phyloP scores from a whole-genome alignment of 2,113 vertebrate genomes.

The Athene noctua region DNA sequence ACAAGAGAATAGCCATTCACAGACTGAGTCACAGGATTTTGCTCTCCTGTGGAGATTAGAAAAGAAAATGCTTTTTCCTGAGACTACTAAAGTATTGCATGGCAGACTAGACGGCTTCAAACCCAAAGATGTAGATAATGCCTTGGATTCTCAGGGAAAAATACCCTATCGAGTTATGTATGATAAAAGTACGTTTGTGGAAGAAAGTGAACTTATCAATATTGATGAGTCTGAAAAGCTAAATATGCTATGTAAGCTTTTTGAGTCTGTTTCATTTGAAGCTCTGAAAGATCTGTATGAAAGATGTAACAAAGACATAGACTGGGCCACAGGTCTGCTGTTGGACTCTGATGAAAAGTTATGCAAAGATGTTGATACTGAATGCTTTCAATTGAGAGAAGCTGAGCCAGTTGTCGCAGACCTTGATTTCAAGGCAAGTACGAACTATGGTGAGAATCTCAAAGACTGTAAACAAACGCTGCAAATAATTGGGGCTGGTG shows the following conservation, averaged over 20 bases:
- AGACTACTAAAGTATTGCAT: conserved; percentile 69
- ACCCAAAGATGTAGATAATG: conserved; percentile 64
- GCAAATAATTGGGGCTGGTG: neutral
- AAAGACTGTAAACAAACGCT: neutral
- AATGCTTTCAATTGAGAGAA: conserved; percentile 21
- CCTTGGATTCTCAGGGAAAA: conserved; percentile 61
- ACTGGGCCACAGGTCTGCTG: conserved; percentile 92
- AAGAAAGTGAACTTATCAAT: conserved; percentile 82
- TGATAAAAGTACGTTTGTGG: conserved; percentile 91
- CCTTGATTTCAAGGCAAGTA: conserved; percentile 47
- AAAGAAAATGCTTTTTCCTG: conserved; percentile 66
- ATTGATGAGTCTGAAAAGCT: conserved; percentile 80
- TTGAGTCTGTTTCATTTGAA: conserved; percentile 87
- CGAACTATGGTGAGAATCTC: neutral
- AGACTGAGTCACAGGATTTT: conserved; percentile 91
- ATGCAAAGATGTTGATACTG: conserved; percentile 73
- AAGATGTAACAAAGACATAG: conserved; percentile 92
- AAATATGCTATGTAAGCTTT: conserved; percentile 85
- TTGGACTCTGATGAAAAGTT: conserved; percentile 91
- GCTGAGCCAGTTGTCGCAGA: conserved; percentile 12
- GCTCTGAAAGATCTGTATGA: conserved; percentile 93
- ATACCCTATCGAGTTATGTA: conserved; percentile 85
- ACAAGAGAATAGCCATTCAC: conserved; percentile 64
- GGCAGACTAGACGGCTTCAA: conserved; percentile 79
- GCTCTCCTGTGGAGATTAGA: conserved; percentile 89